Conservation (phyloP, 2,113 vertebrate species). For the Empidonax traillii region DNA sequence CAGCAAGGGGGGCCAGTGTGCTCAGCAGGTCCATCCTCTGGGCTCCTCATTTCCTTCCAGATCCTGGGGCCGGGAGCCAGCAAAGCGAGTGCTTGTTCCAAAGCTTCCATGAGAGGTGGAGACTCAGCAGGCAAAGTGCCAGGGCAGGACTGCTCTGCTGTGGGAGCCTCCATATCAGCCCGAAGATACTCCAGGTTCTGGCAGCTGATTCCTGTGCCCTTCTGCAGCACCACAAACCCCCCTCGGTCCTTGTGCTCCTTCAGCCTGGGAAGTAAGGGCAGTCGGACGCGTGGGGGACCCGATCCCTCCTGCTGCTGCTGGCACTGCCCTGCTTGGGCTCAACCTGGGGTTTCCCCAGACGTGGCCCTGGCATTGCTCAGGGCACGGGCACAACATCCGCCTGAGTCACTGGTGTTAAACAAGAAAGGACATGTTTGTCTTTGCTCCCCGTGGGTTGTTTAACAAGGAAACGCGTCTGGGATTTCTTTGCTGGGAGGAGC, state of each 20-base stretch:
- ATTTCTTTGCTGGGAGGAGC: neutral
- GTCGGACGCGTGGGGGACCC: fast-evolving
- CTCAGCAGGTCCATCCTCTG: neutral
- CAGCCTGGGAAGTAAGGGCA: neutral
- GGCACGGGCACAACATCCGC: neutral
- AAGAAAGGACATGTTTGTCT: neutral
- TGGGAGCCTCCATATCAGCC: neutral
- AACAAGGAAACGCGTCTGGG: neutral
- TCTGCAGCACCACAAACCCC: neutral
- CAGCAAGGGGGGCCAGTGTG: fast-evolving
- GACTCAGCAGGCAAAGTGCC: fast-evolving
- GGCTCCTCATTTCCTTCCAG: neutral
- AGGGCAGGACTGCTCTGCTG: neutral
- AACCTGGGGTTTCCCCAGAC: neutral
- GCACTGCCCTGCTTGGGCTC: neutral
- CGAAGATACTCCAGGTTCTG: neutral
- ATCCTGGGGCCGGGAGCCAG: fast-evolving
- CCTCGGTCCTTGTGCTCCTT: neutral
- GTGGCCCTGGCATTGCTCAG: neutral
- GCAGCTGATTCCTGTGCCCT: neutral
- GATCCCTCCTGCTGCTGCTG: fast-evolving
- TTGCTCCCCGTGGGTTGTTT: neutral
- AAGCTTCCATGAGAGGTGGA: neutral
- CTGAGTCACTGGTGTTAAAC: neutral
- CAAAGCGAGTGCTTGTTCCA: neutral